Conservation (phyloP, 2,888 invertebrate genomes). For the Alloscopus bannaensis region DNA sequence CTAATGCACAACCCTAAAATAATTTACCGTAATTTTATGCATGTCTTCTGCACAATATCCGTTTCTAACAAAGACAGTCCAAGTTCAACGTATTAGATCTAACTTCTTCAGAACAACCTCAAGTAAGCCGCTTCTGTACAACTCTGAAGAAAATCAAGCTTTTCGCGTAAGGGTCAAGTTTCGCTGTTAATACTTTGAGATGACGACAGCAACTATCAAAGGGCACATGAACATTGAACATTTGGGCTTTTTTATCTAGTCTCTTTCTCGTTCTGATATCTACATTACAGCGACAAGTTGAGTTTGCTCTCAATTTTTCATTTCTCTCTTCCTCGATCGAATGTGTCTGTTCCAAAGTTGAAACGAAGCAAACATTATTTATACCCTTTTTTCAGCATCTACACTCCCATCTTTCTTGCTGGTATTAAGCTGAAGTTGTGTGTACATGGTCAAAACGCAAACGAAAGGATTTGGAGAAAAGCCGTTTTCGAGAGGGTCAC, state of each 20-base stretch:
- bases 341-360: neutral
- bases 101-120: too few species aligned
- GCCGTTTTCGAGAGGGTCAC: slow-evolving; percentile 53
- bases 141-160: slow-evolving; percentile 40
- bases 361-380: slow-evolving; percentile 6
- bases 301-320: slow-evolving; percentile 39
- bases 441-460: neutral
- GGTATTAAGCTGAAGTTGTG: neutral
- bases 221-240: slow-evolving; percentile 17
- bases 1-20: too few species aligned
- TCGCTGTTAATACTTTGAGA: slow-evolving; percentile 50
- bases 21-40: too few species aligned
- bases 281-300: slow-evolving; percentile 32
- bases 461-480: slow-evolving; percentile 54
- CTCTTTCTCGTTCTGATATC: neutral
- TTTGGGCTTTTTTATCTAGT: slow-evolving; percentile 39
- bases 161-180: slow-evolving; percentile 48
- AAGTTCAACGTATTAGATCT: too few species aligned
- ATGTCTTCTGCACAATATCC: too few species aligned
- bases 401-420: neutral
- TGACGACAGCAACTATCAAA: slow-evolving; percentile 49
- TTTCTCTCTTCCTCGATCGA: neutral
- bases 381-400: neutral
- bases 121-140: neutral
- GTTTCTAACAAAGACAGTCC: too few species aligned